These are phyloP conservation scores for Notolabrus celidotus DNA, from an alignment of 2,797 vertebrate genomes.

Conservation along the genomic window DNA sequence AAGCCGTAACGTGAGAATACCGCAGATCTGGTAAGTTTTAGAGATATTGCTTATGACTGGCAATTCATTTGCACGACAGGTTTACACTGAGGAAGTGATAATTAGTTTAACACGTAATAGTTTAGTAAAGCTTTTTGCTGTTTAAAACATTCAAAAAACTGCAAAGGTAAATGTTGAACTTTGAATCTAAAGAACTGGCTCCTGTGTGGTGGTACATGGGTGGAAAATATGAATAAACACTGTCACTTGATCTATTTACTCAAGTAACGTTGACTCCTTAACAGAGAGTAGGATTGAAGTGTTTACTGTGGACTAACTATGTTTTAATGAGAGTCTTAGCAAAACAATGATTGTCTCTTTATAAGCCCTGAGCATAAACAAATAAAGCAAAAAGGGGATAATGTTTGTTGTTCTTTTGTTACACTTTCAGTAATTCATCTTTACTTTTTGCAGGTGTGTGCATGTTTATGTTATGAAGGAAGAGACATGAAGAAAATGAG, in stretches of 20 bases:
- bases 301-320: no score
- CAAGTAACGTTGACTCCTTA: background rate
- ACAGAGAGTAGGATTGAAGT: background rate
- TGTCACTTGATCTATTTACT: background rate
- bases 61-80: slow-evolving; percentile 33
- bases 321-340: background rate
- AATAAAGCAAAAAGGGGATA: no score
- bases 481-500: slow-evolving; percentile 26
- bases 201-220: background rate
- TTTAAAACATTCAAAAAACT: background rate
- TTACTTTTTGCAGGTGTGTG: background rate
- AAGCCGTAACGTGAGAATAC: background rate
- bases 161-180: background rate
- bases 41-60: slow-evolving; percentile 46
- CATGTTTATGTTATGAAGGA: background rate
- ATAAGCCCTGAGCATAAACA: no score
- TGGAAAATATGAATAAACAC: background rate
- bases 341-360: no score
- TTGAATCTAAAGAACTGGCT: background rate
- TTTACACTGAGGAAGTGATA: background rate
- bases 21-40: slow-evolving; percentile 30
- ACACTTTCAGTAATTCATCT: background rate
- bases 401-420: background rate
- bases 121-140: background rate
- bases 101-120: slow-evolving; percentile 23